Evolutionary conservation across 2,888 invertebrate species (phyloP).

Genomic region (Lasioglossum zephyrum): DNA sequence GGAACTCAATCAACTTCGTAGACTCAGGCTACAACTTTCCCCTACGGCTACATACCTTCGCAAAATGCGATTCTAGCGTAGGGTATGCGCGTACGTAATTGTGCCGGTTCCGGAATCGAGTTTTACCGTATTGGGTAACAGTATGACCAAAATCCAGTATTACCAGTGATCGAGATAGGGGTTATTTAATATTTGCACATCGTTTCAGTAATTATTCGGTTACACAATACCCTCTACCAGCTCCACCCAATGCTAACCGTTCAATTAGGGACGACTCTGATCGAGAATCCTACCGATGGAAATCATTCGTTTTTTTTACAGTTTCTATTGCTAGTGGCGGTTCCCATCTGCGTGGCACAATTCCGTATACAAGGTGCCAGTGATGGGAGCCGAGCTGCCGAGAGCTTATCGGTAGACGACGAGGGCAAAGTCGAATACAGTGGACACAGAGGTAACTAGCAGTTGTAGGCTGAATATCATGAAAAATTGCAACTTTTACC

Average conservation of each 20-base stretch:
- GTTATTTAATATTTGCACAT: not conserved
- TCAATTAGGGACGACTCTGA: too few species aligned
- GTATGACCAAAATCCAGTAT: slow-evolving; percentile 1
- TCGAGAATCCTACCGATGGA: too few species aligned
- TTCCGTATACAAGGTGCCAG: slow-evolving; percentile 82
- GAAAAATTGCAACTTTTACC: too few species aligned
- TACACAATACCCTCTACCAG: not conserved
- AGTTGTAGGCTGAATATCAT: too few species aligned
- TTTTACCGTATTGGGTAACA: slow-evolving; percentile 35
- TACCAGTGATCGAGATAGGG: not conserved
- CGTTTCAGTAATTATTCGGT: not conserved
- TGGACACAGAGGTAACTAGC: slow-evolving; percentile 76
- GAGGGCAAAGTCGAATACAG: slow-evolving; percentile 82
- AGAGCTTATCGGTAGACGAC: slow-evolving; percentile 80
- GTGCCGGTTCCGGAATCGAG: slow-evolving; percentile 23
- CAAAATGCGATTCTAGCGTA: slow-evolving; percentile 40
- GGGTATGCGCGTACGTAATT: not conserved
- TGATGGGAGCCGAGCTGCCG: slow-evolving; percentile 81
- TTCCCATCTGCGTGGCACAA: slow-evolving; percentile 80
- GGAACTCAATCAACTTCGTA: slow-evolving; percentile 22
- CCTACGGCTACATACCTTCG: slow-evolving; percentile 29
- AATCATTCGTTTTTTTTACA: slow-evolving; percentile 41
- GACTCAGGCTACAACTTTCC: slow-evolving; percentile 43
- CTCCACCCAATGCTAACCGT: too few species aligned
- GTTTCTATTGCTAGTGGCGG: slow-evolving; percentile 75